Percentiles rank a stretch among this genome's conserved stretches.
These are phyloP conservation scores for Pseudomyrmex gracilis DNA, from an alignment of 1,140 invertebrate genomes.

Conservation along the genomic window DNA sequence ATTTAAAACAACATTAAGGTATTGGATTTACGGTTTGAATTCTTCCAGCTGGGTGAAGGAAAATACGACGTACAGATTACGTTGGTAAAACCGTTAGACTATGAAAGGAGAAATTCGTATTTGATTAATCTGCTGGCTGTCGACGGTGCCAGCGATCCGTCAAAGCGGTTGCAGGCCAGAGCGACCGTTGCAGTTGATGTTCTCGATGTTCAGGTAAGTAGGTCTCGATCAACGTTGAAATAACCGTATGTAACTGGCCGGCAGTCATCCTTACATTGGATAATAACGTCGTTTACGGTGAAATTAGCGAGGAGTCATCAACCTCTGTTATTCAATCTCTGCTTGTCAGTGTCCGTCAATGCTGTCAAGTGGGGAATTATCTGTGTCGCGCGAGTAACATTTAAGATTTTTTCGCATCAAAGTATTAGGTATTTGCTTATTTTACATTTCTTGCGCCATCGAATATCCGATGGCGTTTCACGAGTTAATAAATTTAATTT, in stretches of 20 bases:
- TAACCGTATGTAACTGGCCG: conserved; percentile 47
- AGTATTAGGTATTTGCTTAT: conserved; percentile 1
- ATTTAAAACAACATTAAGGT: background rate
- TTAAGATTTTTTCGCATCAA: background rate
- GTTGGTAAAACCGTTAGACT: conserved; percentile 89
- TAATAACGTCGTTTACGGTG: conserved; percentile 41
- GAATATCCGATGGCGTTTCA: background rate
- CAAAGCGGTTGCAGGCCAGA: conserved; percentile 87
- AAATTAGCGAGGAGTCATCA: conserved; percentile 43
- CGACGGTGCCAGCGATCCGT: conserved; percentile 87
- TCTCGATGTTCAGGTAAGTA: conserved; percentile 89
- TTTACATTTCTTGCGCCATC: background rate
- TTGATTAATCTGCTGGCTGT: conserved; percentile 89
- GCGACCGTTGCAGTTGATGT: conserved; percentile 91
- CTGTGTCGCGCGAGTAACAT: background rate
- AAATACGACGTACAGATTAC: conserved; percentile 89
- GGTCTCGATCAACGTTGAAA: conserved; percentile 55
- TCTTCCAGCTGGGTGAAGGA: conserved; percentile 87
- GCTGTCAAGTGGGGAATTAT: background rate
- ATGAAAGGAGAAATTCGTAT: conserved; percentile 90
- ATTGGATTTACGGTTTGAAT: background rate
- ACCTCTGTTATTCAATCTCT: conserved; percentile 51
- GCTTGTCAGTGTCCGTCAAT: conserved; percentile 21
- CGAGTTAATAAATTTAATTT: background rate
- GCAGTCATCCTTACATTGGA: conserved; percentile 36